phyloP scores from a whole-genome alignment of 2,888 invertebrate genomes.

The Elaeidobius kamerunicus region DNA sequence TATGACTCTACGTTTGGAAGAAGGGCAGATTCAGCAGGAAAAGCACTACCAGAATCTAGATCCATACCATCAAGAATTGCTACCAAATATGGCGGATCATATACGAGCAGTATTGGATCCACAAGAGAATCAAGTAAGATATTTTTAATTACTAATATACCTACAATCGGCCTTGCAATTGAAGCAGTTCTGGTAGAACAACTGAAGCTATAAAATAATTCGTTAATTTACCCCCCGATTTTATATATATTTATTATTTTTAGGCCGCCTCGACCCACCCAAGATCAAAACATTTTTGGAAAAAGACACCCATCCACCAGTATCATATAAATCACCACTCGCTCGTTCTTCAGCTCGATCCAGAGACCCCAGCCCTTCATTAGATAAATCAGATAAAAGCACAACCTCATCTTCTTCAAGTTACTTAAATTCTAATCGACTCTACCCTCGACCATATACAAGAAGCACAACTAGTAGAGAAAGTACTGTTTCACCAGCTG shows the following conservation, averaged over 20 bases:
- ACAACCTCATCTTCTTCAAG: constrained; percentile 52
- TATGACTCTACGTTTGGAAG: constrained; percentile 43
- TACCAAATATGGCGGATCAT: constrained; percentile 42
- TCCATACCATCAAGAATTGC: constrained; percentile 38
- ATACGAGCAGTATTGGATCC: constrained; percentile 23
- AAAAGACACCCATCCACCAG: constrained; percentile 50
- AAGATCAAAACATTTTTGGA: constrained; percentile 39
- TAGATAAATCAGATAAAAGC: constrained; percentile 46
- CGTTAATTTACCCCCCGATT: too few relatives aligned
- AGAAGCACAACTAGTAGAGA: constrained; percentile 44
- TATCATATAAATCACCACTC: constrained; percentile 50
- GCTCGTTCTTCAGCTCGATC: constrained; percentile 43
- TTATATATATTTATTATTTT: constrained; percentile 19
- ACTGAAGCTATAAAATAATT: too few relatives aligned
- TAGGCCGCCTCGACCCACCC: constrained; percentile 28
- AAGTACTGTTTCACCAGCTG: constrained; percentile 40
- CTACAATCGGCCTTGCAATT: background rate
- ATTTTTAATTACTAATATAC: too few relatives aligned
- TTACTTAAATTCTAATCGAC: constrained; percentile 50
- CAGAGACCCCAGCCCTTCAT: constrained; percentile 56
- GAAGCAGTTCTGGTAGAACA: too few relatives aligned
- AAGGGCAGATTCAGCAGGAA: constrained; percentile 39
- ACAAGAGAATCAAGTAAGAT: constrained; percentile 11
- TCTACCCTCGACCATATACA: constrained; percentile 52
- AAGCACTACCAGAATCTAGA: constrained; percentile 40